Evolutionary conservation across 2,797 vertebrate species (phyloP).

Genomic region (Capromys pilorides): DNA sequence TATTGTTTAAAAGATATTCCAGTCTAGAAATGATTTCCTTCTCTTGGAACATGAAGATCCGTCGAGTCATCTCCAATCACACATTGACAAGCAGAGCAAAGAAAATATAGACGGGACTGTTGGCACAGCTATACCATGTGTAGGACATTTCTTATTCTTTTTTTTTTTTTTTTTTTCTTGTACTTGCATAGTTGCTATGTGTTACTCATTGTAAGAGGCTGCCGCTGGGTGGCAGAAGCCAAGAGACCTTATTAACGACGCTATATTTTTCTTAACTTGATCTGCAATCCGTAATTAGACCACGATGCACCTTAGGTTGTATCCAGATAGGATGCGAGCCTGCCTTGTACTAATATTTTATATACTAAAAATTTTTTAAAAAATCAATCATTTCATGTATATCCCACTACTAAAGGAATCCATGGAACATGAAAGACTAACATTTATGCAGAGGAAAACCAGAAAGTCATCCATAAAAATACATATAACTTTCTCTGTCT

Average conservation of each 20-base stretch:
- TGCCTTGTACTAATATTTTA: constrained; percentile 80
- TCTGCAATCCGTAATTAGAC: constrained; percentile 79
- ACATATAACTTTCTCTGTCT: background rate
- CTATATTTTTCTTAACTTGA: constrained; percentile 83
- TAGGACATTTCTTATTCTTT: constrained; percentile 65
- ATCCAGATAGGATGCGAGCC: constrained; percentile 74
- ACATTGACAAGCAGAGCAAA: constrained; percentile 76
- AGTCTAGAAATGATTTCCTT: constrained; percentile 71
- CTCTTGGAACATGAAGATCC: constrained; percentile 78
- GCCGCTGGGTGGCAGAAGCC: constrained; percentile 81
- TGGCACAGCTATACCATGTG: constrained; percentile 8
- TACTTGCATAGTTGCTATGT: constrained; percentile 76
- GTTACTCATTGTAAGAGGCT: constrained; percentile 79
- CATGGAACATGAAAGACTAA: constrained; percentile 82
- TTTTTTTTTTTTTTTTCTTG: constrained; percentile 36
- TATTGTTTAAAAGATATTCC: constrained; percentile 78
- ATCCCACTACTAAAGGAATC: constrained; percentile 78
- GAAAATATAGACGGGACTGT: constrained; percentile 48
- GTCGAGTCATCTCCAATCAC: constrained; percentile 74
- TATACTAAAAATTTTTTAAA: constrained; percentile 79
- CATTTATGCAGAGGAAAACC: constrained; percentile 78
- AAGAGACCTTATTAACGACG: constrained; percentile 79
- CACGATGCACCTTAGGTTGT: constrained; percentile 77
- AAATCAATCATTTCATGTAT: constrained; percentile 79
- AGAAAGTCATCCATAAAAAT: constrained; percentile 76